Evolutionary conservation across 2,888 invertebrate species (phyloP), one percentile per base, ranked within the genome.

Genomic region (Ophioninae sp.): DNA sequence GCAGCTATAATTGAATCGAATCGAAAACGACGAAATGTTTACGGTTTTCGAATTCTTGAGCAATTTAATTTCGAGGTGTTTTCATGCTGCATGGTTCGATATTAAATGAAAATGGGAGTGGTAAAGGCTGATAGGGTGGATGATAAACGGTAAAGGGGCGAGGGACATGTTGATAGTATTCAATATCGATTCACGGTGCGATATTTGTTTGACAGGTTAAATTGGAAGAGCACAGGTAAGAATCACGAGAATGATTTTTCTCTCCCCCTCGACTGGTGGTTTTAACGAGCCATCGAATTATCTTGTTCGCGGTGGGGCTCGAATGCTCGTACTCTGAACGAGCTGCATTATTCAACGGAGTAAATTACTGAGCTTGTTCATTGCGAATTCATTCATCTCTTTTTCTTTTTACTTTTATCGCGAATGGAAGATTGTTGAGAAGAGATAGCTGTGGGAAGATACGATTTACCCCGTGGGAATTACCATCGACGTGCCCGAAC

Each of bases 331-430:
- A 68, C 82, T 64, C 79, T 70, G 59, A 21, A 57, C 69, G 17
- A 62, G 64, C 44, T 83, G 83, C 80, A 83, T 83, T 74, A 83
- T 83, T 83, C 83, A 83, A 74, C 30, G 30, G 8, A n/a, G 64
- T 64, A 64, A 64, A 37, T 64, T 64, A 17, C 30, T 37, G 30
- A 6, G 17, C 50, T 13, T 50, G 17, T 50, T 50, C 50, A 50
- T 50, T 17, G 50, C 17, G 50, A 17, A 50, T 17, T 10, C 50
- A 50, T 50, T 50, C 50, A 50, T 10, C 30, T 30, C 30, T 30
- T 30, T 13, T 50, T 50, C 17, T 50, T 50, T 17, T 10, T 17
- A 17, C 50, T 50, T 10, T 50, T 5, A 50, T 50, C 50, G 17
- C 50, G 5, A 6, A 50, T 13, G 5, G 17, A 50, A 50, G 17